These are phyloP conservation scores for Danio jaintianensis DNA, from an alignment of 2,797 vertebrate species.

Conservation along the genomic window DNA sequence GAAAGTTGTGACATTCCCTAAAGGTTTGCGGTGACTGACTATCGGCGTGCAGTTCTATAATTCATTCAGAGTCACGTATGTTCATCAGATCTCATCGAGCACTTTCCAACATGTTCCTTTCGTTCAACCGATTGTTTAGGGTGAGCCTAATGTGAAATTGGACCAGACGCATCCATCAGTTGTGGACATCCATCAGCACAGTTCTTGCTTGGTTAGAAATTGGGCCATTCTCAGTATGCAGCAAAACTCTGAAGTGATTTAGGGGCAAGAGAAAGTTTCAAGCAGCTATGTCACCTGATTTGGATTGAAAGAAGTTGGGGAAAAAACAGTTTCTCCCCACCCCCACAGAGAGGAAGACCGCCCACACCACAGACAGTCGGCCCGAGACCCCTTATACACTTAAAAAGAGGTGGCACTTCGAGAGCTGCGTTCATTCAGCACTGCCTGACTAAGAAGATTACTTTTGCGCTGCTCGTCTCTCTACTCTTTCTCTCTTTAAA, in stretches of 20 bases:
- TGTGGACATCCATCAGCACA: background rate
- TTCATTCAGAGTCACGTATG: too few species aligned
- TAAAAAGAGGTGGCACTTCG: constrained; percentile 99
- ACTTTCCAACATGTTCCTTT: too few species aligned
- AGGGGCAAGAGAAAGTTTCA: constrained; percentile 77
- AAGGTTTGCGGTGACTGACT: background rate
- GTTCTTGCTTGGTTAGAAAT: background rate
- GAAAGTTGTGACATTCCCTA: constrained; percentile 40
- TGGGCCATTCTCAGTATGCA: constrained; percentile 31
- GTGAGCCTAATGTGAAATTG: background rate
- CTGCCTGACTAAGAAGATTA: constrained; percentile 88
- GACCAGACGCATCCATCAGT: background rate
- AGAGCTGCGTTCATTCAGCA: constrained; percentile 98
- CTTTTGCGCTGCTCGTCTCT: constrained; percentile 77
- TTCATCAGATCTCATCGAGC: too few species aligned
- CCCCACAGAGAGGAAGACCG: constrained; percentile 91
- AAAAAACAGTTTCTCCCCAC: constrained; percentile 82
- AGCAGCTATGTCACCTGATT: constrained; percentile 93
- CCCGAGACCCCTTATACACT: constrained; percentile 98
- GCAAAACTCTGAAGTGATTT: constrained; percentile 49
- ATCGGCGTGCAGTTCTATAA: too few species aligned
- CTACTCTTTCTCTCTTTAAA: constrained; percentile 78
- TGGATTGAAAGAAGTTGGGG: constrained; percentile 87
- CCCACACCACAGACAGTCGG: constrained; percentile 96
- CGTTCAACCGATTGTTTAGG: too few species aligned